These are phyloP conservation scores for Pachypeltis micranthus DNA, from an alignment of 1,140 invertebrate genomes.

Conservation along the genomic window DNA sequence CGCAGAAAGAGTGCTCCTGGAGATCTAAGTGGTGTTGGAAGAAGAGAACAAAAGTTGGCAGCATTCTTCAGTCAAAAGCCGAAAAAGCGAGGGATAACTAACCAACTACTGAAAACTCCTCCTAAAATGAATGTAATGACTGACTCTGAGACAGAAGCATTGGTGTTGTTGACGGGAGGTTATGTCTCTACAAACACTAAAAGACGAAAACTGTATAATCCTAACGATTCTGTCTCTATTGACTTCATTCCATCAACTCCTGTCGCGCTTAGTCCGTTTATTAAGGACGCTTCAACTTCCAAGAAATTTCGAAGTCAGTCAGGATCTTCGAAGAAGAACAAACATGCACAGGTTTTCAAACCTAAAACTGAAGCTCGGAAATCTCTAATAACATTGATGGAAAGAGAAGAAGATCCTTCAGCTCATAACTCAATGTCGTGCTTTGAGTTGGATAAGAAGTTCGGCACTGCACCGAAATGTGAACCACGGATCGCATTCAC, in stretches of 20 bases:
- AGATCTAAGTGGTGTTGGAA: neutral
- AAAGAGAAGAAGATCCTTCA: neutral
- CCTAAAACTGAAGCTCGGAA: neutral
- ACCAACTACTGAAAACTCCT: too few species aligned
- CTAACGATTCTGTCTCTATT: neutral
- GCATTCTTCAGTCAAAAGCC: neutral
- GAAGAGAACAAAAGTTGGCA: neutral
- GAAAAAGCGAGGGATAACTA: too few species aligned
- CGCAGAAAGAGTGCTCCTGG: neutral
- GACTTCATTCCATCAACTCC: too few species aligned
- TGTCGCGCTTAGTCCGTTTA: too few species aligned
- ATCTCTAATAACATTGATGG: neutral
- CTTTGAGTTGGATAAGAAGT: conserved; percentile 14
- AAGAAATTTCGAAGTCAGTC: too few species aligned
- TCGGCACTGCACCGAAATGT: neutral
- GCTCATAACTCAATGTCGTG: neutral
- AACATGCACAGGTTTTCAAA: too few species aligned
- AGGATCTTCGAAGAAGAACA: too few species aligned
- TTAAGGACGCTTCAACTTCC: too few species aligned
- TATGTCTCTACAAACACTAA: neutral
- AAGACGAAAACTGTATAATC: conserved; percentile 15
- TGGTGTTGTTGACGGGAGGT: neutral
- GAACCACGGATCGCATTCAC: conserved; percentile 28
- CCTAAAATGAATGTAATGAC: too few species aligned
- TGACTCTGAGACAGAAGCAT: too few species aligned